Evolutionary conservation across 2,888 invertebrate genomes (phyloP), one percentile per base, ranked within the genome.

Genomic region (Hirtodrosophila duncani): DNA sequence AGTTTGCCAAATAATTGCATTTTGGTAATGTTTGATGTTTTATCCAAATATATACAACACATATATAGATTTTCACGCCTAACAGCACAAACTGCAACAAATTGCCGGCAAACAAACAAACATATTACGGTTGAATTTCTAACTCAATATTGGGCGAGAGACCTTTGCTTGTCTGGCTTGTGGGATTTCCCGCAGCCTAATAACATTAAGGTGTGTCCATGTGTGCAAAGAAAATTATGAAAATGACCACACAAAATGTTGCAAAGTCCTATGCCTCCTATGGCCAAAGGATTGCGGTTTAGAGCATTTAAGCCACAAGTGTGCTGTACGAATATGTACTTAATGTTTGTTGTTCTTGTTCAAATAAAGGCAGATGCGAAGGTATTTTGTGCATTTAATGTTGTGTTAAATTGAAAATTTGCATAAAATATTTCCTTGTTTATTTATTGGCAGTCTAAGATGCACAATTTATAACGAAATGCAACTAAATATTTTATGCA

Each of bases 361-460:
- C 67, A 55, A 60, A 59, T 56, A 58, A 14, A 66, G 50, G 21
- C 5, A 39, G 34, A 14, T 17, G 46, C 30, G 45, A 17, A 38
- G 9, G 16, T 61, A 63, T 36, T 56, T 39, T 62, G 48, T 49
- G 67, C 67, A 62, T 63, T 69, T 72, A 78, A 75, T 74, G 79
- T 67, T 78, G 66, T 75, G 75, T 71, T 78, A 74, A 78, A 75
- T 78, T 78, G 71, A 74, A 78, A 78, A 74, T 78, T 75, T 75
- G 74, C 78, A 75, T 75, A 75, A 68, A 74, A 65, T 78, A 78
- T 78, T 74, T 78, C 65, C n/a, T 59, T 74, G 67, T 68, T 64
- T 75, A 74, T 70, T 78, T 78, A 65, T 74, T 65, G 70, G 63
- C 74, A 44, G 42, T 57, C 37, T 36, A 45, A n/a, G 21, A 29